Evolutionary conservation across 2,888 invertebrate species (phyloP).

Genomic region (Lycaena phlaeas): DNA sequence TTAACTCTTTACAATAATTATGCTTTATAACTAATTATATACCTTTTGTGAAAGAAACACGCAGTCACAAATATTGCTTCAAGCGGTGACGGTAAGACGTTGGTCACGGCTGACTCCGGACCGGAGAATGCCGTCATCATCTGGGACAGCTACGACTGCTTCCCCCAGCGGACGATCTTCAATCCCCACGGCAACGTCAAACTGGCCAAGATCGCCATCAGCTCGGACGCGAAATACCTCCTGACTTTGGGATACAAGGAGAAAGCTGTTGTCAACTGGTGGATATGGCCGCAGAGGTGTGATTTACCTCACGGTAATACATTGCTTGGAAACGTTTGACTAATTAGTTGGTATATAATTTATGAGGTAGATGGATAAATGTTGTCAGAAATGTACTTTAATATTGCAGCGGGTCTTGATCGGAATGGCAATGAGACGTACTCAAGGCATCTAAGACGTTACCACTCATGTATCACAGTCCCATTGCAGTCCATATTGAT

Average conservation of each 20-base stretch:
- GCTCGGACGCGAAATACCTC: conserved; percentile 72
- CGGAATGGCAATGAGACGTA: too few species aligned
- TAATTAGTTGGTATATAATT: too few species aligned
- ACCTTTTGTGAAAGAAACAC: conserved; percentile 67
- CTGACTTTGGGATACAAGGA: conserved; percentile 66
- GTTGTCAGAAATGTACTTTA: too few species aligned
- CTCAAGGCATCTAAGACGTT: too few species aligned
- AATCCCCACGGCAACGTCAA: conserved; percentile 56
- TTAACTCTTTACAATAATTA: too few species aligned
- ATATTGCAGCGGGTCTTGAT: too few species aligned
- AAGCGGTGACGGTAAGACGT: conserved; percentile 67
- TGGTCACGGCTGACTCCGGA: conserved; percentile 74
- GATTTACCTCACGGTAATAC: conserved; percentile 71
- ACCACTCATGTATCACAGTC: too few species aligned
- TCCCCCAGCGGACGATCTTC: conserved; percentile 69
- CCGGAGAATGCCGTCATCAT: conserved; percentile 71
- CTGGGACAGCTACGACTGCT: conserved; percentile 67
- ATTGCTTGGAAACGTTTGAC: too few species aligned
- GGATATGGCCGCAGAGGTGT: conserved; percentile 75
- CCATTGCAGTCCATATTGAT: too few species aligned
- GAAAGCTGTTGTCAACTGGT: conserved; percentile 64
- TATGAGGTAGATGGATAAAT: too few species aligned
- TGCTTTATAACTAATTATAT: too few species aligned
- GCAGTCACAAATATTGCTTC: conserved; percentile 59
- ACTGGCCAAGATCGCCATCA: conserved; percentile 56